Conservation (phyloP, 2,797 vertebrate genomes). For the Antrozous pallidus region DNA sequence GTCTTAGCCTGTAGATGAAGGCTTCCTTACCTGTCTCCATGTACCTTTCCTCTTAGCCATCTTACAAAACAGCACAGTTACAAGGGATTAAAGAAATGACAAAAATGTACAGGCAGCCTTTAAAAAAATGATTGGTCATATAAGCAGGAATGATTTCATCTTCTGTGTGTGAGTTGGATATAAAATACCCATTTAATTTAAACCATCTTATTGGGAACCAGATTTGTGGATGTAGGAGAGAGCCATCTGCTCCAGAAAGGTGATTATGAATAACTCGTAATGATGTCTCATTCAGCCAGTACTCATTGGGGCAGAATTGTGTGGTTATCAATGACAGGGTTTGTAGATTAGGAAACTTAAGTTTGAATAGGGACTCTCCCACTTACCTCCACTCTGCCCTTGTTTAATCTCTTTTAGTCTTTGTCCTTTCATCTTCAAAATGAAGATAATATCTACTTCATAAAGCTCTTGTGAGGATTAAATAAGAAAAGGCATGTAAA, state of each 20-base stretch:
- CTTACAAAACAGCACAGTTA: not conserved
- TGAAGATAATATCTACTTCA: not conserved
- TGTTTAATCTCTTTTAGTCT: not conserved
- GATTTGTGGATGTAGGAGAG: not conserved
- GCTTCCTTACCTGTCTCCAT: slow-evolving; percentile 86
- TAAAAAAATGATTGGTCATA: slow-evolving; percentile 47
- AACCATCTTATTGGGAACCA: not conserved
- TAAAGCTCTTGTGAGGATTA: not conserved
- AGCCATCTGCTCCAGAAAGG: slow-evolving; percentile 41
- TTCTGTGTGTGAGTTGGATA: not conserved
- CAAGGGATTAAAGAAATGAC: not conserved
- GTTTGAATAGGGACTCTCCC: not conserved
- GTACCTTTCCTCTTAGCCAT: not conserved
- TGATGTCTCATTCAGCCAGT: not conserved
- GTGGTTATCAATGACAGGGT: not conserved
- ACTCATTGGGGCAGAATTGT: not conserved
- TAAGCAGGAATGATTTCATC: slow-evolving; percentile 29
- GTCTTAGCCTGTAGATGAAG: slow-evolving; percentile 78
- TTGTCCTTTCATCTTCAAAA: not conserved
- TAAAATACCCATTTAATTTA: slow-evolving; percentile 52
- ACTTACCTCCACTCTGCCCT: not conserved
- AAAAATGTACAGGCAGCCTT: not conserved
- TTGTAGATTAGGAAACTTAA: not conserved
- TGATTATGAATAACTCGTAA: not conserved
- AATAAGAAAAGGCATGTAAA: not conserved